phyloP scores from a whole-genome alignment of 2,113 vertebrate genomes.

The Lonchura striata region DNA sequence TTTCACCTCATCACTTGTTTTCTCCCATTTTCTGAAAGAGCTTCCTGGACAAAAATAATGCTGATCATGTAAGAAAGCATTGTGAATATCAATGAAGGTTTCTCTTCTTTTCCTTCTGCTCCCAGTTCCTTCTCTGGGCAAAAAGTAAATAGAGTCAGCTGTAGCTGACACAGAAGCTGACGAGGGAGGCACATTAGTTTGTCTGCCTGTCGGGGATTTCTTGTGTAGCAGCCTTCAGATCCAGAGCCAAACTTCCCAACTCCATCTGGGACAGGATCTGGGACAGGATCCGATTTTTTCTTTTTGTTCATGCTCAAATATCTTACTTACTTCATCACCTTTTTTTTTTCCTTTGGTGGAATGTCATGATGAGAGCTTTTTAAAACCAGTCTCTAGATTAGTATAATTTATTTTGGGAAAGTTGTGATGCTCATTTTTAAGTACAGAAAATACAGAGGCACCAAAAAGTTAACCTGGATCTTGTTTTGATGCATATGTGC shows the following conservation, averaged over 20 bases:
- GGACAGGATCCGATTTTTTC: neutral
- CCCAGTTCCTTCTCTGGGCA: slow-evolving; percentile 17
- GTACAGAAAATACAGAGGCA: neutral
- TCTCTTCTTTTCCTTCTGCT: slow-evolving; percentile 15
- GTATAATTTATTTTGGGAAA: neutral
- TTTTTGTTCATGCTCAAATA: neutral
- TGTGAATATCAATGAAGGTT: slow-evolving; percentile 64
- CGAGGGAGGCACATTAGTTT: slow-evolving; percentile 16
- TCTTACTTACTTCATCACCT: neutral
- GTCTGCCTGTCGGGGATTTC: neutral
- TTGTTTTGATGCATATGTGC: neutral
- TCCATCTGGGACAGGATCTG: slow-evolving; percentile 24
- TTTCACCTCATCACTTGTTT: slow-evolving; percentile 33
- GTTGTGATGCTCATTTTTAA: neutral
- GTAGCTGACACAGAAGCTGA: slow-evolving; percentile 54
- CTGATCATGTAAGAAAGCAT: slow-evolving; percentile 22
- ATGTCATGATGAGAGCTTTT: neutral
- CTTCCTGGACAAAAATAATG: slow-evolving; percentile 30
- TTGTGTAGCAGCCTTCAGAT: slow-evolving; percentile 22
- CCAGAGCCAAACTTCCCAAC: neutral
- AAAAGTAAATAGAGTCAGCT: slow-evolving; percentile 57
- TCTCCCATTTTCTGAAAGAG: slow-evolving; percentile 40
- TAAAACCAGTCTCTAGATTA: neutral
- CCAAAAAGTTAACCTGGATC: neutral
- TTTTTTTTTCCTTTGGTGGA: neutral